Percentiles rank a stretch among this genome's conserved stretches.
Conservation (phyloP, 2,888 invertebrate species). For the Busseola fusca region DNA sequence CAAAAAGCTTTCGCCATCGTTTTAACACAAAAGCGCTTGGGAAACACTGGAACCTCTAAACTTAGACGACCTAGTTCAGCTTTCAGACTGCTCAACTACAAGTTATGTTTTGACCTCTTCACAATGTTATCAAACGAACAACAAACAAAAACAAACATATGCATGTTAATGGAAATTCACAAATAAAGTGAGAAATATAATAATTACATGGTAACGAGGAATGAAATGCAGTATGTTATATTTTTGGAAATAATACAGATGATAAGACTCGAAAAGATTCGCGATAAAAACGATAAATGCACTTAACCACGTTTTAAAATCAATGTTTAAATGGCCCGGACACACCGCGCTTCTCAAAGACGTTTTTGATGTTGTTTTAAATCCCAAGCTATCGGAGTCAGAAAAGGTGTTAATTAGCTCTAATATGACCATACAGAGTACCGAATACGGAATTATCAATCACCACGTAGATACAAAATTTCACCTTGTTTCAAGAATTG, state of each 20-base stretch:
- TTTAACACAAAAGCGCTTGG: neutral
- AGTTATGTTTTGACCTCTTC: neutral
- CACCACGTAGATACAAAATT: no score
- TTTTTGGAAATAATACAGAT: neutral
- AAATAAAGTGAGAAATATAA: no score
- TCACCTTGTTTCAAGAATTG: neutral
- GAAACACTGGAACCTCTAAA: neutral
- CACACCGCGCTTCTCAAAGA: neutral
- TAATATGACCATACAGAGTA: no score
- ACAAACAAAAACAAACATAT: neutral
- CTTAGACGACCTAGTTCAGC: neutral
- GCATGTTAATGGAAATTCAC: neutral
- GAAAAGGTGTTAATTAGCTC: neutral
- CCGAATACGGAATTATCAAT: neutral
- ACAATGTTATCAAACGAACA: neutral
- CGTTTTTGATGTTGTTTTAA: neutral
- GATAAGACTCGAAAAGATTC: no score
- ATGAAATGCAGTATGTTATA: neutral
- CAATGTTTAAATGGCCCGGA: neutral
- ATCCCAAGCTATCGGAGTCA: neutral
- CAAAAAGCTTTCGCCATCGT: neutral
- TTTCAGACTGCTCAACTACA: neutral
- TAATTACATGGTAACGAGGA: no score
- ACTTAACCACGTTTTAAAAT: neutral
- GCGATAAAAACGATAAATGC: neutral